phyloP scores from a whole-genome alignment of 2,797 vertebrate genomes.

The Esox masquinongy region DNA sequence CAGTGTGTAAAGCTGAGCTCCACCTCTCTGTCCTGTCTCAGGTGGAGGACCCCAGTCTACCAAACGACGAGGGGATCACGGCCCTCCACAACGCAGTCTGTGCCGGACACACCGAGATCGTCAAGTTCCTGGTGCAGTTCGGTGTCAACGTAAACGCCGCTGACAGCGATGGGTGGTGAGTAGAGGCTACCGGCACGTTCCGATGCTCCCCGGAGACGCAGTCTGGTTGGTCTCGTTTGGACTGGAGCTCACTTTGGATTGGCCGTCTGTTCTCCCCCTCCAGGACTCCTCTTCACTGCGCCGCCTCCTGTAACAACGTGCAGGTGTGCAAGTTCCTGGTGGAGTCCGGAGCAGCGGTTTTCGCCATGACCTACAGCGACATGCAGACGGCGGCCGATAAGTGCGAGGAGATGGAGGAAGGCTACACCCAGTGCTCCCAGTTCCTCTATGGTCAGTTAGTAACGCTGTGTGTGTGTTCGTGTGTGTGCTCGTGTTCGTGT shows the following conservation, averaged over 20 bases:
- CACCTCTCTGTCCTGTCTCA: conserved; percentile 43
- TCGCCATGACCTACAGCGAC: conserved; percentile 92
- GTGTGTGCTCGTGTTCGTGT: too few relatives aligned
- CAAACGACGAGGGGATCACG: conserved; percentile 95
- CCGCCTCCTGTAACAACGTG: conserved; percentile 94
- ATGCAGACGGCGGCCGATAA: conserved; percentile 93
- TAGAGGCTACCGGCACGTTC: background rate
- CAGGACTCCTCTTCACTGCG: conserved; percentile 95
- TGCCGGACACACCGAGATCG: conserved; percentile 91
- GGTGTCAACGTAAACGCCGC: conserved; percentile 94
- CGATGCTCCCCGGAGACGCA: too few relatives aligned
- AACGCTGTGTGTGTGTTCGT: background rate
- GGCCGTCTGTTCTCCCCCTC: background rate
- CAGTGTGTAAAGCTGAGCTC: background rate
- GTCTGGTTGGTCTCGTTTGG: background rate
- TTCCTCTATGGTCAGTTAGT: conserved; percentile 88
- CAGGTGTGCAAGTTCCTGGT: conserved; percentile 95
- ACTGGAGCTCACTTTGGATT: background rate
- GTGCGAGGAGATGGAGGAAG: conserved; percentile 96
- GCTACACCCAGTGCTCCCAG: conserved; percentile 93
- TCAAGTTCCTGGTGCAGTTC: conserved; percentile 94
- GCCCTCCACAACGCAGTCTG: conserved; percentile 95
- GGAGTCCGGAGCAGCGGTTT: conserved; percentile 91
- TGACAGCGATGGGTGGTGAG: conserved; percentile 96
- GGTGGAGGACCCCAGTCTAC: conserved; percentile 92